Evolutionary conservation across 2,888 invertebrate genomes (phyloP).

Genomic region (Mesopsocus fuscifrons): DNA sequence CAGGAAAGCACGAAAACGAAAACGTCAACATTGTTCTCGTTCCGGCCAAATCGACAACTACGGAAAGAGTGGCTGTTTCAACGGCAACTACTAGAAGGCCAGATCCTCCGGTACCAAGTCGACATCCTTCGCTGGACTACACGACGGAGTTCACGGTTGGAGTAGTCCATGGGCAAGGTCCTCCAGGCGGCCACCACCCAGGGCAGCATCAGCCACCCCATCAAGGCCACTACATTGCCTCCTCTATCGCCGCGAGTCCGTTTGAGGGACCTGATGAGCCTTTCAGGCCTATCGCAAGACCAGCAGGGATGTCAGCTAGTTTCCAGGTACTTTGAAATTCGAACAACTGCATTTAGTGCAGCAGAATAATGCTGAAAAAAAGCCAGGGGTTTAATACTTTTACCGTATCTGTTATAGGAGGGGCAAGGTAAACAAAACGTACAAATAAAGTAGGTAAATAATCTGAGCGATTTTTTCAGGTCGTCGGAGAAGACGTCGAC

Average conservation of each 20-base stretch:
- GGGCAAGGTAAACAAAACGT: too few relatives aligned
- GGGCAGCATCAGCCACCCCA: not conserved
- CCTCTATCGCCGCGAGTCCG: constrained; percentile 12
- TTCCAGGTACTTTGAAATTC: constrained; percentile 7
- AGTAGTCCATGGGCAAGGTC: constrained; percentile 1
- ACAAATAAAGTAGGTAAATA: too few relatives aligned
- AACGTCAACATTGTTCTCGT: constrained; percentile 7
- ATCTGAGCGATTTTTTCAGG: constrained; percentile 4
- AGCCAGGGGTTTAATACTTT: too few relatives aligned
- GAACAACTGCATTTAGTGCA: too few relatives aligned
- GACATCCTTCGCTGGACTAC: constrained; percentile 2
- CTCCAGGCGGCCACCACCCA: not conserved
- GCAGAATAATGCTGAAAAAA: too few relatives aligned
- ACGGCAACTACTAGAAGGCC: not conserved
- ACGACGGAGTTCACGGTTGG: constrained; percentile 7
- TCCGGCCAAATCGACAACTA: not conserved
- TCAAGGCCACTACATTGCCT: constrained; percentile 1
- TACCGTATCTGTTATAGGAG: too few relatives aligned
- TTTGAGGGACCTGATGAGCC: constrained; percentile 17
- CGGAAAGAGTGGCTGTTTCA: not conserved
- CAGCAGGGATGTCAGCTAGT: constrained; percentile 13
- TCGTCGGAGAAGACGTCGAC: constrained; percentile 2
- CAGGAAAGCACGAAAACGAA: not conserved
- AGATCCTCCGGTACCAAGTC: not conserved
- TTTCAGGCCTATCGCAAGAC: constrained; percentile 18